Conservation (phyloP, 2,888 invertebrate genomes). For the Meteorus colon region DNA sequence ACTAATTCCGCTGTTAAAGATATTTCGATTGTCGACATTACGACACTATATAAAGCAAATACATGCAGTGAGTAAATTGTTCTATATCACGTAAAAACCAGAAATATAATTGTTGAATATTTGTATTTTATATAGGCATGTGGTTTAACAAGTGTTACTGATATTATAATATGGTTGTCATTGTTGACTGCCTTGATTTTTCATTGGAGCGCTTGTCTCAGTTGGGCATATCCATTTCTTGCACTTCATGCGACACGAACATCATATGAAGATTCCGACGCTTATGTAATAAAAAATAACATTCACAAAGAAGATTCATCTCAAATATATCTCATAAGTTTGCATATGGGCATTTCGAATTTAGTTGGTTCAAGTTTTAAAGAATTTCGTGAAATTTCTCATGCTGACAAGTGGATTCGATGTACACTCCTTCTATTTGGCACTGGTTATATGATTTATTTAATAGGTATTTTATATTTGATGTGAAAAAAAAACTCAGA, state of each 20-base stretch:
- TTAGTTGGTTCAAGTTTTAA: slow-evolving; percentile 61
- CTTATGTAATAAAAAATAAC: slow-evolving; percentile 51
- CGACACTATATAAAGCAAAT: slow-evolving; percentile 57
- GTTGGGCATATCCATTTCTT: slow-evolving; percentile 60
- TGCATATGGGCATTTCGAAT: slow-evolving; percentile 63
- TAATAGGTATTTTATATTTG: slow-evolving; percentile 61
- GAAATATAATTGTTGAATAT: background rate
- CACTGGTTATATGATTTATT: slow-evolving; percentile 59
- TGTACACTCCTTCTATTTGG: slow-evolving; percentile 60
- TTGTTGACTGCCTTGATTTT: slow-evolving; percentile 59
- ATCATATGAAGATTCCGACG: slow-evolving; percentile 54
- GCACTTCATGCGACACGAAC: slow-evolving; percentile 54
- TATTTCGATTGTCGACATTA: slow-evolving; percentile 59
- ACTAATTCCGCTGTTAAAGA: slow-evolving; percentile 60
- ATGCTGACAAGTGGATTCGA: slow-evolving; percentile 57
- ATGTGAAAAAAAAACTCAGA: background rate
- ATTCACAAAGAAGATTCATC: slow-evolving; percentile 49
- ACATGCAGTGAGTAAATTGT: slow-evolving; percentile 51
- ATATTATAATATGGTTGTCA: slow-evolving; percentile 59
- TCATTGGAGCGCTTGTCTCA: slow-evolving; percentile 65
- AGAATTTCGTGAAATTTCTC: slow-evolving; percentile 54
- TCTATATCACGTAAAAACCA: too few relatives aligned
- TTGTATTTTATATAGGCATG: slow-evolving; percentile 53
- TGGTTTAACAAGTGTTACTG: slow-evolving; percentile 51
- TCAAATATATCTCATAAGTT: slow-evolving; percentile 58